Evolutionary conservation across 37 sponge, comb jelly and placozoan genomes (phyloP).

Genomic region (Ephydatia muelleri): DNA sequence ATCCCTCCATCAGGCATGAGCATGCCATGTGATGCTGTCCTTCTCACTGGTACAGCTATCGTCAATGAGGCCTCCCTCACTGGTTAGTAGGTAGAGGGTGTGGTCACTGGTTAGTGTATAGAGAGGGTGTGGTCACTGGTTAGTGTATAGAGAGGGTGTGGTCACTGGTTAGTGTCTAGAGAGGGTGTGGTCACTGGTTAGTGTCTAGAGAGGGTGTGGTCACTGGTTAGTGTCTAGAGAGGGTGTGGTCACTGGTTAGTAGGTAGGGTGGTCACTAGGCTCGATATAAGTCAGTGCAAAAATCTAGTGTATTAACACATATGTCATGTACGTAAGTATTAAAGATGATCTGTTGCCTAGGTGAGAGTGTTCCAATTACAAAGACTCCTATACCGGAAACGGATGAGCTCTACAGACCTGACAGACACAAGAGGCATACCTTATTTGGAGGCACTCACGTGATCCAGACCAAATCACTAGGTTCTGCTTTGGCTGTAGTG

Average conservation of each 20-base stretch:
- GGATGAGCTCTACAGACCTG: constrained; percentile 37
- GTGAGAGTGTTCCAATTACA: constrained; percentile 87
- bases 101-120: not conserved
- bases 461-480: constrained; percentile 72
- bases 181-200: not conserved
- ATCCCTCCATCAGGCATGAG: constrained; percentile 66
- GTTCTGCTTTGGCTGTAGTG: constrained; percentile 61
- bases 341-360: constrained; percentile 16
- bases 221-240: not conserved
- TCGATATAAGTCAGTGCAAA: no score
- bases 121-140: not conserved
- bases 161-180: not conserved
- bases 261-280: no score
- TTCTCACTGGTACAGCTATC: constrained; percentile 78
- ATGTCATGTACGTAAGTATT: no score
- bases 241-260: no score
- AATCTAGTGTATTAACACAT: no score
- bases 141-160: not conserved
- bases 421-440: constrained; percentile 76
- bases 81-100: constrained; percentile 37
- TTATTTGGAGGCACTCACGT: constrained; percentile 84
- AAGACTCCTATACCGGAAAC: constrained; percentile 72
- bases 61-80: constrained; percentile 92
- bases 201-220: no score
- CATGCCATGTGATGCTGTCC: constrained; percentile 86